Percentiles rank a stretch among this genome's conserved stretches.
phyloP scores from a whole-genome alignment of 2,797 vertebrate genomes.

The Pipistrellus kuhlii region DNA sequence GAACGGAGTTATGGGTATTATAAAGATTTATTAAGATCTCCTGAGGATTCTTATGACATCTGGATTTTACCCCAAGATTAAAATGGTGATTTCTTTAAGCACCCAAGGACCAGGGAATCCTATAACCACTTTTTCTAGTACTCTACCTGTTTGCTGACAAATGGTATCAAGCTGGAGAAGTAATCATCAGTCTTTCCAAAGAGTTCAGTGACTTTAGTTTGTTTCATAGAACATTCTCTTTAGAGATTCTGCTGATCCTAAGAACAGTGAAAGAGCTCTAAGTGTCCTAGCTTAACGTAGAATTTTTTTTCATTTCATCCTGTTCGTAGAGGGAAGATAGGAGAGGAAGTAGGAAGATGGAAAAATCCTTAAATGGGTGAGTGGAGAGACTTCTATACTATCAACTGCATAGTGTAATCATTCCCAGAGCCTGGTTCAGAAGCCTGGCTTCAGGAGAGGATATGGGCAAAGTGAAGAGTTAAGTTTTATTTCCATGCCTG shows the following conservation, averaged over 20 bases:
- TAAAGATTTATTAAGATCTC: not conserved
- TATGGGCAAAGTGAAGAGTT: not conserved
- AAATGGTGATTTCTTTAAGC: conserved; percentile 1
- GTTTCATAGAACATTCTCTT: not conserved
- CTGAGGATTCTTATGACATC: not conserved
- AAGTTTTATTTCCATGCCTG: not conserved
- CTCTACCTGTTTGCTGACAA: not conserved
- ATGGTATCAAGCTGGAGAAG: not conserved
- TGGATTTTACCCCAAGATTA: not conserved
- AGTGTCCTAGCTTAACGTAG: not conserved
- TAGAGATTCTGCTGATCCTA: not conserved
- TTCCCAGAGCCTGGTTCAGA: not conserved
- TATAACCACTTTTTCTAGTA: not conserved
- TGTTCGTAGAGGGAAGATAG: not conserved
- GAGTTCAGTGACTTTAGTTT: not conserved
- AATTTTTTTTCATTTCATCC: not conserved
- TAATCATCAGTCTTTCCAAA: conserved; percentile 1
- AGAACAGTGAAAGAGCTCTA: not conserved
- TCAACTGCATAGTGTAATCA: not conserved
- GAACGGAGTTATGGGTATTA: not conserved
- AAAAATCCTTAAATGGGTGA: not conserved
- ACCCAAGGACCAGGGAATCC: not conserved
- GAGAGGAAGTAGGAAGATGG: not conserved
- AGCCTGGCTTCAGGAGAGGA: not conserved
- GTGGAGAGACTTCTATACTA: not conserved